Base-by-base conservation (phyloP, 2,888 invertebrate genomes). In the Mallateleia sp. region DNA sequence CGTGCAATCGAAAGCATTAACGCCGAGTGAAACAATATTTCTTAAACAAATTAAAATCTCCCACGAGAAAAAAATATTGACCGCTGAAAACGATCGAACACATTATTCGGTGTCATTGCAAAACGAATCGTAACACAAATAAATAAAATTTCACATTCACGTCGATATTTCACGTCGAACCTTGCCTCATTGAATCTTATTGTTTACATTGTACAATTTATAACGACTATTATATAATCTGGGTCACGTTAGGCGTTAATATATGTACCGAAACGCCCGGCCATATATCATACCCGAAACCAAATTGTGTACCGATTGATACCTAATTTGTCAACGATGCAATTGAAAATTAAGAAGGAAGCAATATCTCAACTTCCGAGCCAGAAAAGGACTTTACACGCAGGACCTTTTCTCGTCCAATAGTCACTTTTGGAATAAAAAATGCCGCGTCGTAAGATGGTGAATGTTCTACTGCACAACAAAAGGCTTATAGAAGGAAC, bases 231-330 rank as follows among this genome's bases (percentile, higher is more conserved):
- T 67, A 42, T 47, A 11, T 71, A 79, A 79, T 79, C 78, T 58
- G 38, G 67, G 67, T 78, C 67, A 78, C 78, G 60, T 58, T 47
- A n/a, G 5, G 34, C 15, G 42, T 78, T 66, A 67, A 78, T 60
- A 22, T 78, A 60, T 69, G 78, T 20, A 28, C 34, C 22, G 34
- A 66, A 75, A 24, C 64, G 64, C 25, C 52, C 8, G 11, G 9
- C 6, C 47, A 18, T 20, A 18, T 47, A 9, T 47, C 18, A 47
- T 8, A 7, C 11, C 47, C 20, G 47, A n/a, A 9, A 3, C 38
- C 25, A 15, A 66, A 66, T 28, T 28, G 25, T 28, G 25, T 47
- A 9, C 64, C n/a, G 34, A 28, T 52, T 22, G 64, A 38, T 62
- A 15, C 8, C 20, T 42, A 18, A 67, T 78, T 66, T 22, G 42